These are phyloP conservation scores for Alexandromys oeconomus DNA, from an alignment of 2,797 vertebrate species.

Conservation along the genomic window DNA sequence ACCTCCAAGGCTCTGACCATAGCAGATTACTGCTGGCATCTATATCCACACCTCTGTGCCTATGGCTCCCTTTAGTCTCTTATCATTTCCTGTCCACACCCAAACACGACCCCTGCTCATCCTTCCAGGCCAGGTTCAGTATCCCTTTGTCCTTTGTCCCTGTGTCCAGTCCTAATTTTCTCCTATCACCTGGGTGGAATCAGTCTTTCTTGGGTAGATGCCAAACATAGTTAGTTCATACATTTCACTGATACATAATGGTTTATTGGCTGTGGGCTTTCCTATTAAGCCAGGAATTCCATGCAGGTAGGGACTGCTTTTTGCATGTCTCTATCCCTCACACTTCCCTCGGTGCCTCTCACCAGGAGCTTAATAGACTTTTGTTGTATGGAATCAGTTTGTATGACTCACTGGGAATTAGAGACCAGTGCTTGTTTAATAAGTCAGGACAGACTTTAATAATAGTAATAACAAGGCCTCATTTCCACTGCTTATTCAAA, in stretches of 20 bases:
- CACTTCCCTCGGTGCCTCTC: constrained; percentile 62
- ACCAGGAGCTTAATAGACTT: constrained; percentile 67
- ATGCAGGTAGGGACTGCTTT: constrained; percentile 55
- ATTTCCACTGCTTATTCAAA: constrained; percentile 74
- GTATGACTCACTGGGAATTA: constrained; percentile 81
- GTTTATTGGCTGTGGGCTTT: constrained; percentile 52
- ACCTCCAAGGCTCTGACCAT: neutral
- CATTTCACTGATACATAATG: constrained; percentile 52
- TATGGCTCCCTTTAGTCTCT: neutral
- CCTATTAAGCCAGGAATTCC: constrained; percentile 61
- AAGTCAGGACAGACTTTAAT: constrained; percentile 71
- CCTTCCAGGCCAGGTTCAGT: neutral
- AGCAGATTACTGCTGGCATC: neutral
- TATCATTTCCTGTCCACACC: neutral
- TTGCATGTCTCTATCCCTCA: constrained; percentile 68
- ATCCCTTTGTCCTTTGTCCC: neutral
- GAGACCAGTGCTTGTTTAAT: constrained; percentile 76
- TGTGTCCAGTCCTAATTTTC: constrained; percentile 33
- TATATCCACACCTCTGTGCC: neutral
- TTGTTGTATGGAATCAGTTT: constrained; percentile 74
- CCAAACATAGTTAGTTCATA: constrained; percentile 51
- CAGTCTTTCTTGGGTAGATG: constrained; percentile 30
- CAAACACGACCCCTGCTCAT: neutral
- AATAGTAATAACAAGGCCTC: constrained; percentile 67
- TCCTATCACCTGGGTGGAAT: constrained; percentile 39